These are phyloP conservation scores for Miltochrista miniata DNA, from an alignment of 2,888 invertebrate species.

Conservation along the genomic window DNA sequence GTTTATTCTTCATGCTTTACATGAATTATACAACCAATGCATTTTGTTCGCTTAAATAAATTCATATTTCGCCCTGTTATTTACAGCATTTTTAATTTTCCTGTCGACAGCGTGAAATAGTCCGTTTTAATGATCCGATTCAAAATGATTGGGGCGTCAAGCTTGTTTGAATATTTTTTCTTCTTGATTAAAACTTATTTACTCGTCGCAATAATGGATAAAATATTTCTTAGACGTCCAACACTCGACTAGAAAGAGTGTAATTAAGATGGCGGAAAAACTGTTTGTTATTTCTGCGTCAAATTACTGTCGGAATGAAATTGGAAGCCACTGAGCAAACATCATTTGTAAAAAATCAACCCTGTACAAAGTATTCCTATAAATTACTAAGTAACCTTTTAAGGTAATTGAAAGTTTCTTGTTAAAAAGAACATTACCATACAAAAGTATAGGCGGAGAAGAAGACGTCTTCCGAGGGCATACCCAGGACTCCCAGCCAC, in stretches of 20 bases:
- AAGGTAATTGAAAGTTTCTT: too few species aligned
- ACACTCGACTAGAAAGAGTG: background rate
- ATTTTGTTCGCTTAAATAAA: slow-evolving; percentile 36
- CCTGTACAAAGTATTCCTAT: too few species aligned
- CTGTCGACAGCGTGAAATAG: slow-evolving; percentile 20
- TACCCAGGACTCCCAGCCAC: too few species aligned
- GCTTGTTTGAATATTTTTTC: slow-evolving; percentile 23
- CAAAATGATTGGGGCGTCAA: slow-evolving; percentile 29
- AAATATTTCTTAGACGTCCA: slow-evolving; percentile 19
- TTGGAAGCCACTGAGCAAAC: too few species aligned
- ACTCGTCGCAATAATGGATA: slow-evolving; percentile 19
- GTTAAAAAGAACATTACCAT: too few species aligned
- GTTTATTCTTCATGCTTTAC: slow-evolving; percentile 60
- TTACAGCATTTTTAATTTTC: slow-evolving; percentile 32
- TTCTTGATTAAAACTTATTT: slow-evolving; percentile 24
- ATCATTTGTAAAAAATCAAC: too few species aligned
- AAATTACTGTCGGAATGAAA: background rate
- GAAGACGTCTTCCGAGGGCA: too few species aligned
- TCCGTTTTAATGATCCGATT: slow-evolving; percentile 31
- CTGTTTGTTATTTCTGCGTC: background rate
- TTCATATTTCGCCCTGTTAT: slow-evolving; percentile 19
- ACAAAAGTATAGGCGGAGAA: too few species aligned
- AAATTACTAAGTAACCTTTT: too few species aligned
- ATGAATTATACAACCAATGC: slow-evolving; percentile 51
- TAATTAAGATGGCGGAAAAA: background rate